Evolutionary conservation across 2,113 vertebrate genomes (phyloP).

Genomic region (Oxyruncus cristatus): DNA sequence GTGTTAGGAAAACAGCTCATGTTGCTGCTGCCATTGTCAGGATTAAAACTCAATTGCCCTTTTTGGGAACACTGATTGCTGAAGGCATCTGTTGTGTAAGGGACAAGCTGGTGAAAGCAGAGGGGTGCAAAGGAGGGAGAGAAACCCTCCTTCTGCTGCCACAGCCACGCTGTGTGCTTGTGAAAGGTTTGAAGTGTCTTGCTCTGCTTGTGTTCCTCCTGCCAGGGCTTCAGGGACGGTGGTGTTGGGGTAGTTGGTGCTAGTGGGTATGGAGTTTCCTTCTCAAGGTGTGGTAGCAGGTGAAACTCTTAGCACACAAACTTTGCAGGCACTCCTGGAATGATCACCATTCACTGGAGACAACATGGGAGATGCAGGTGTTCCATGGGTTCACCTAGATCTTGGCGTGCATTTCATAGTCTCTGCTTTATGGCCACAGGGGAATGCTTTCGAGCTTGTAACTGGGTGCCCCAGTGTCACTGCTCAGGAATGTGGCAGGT

Average conservation of each 20-base stretch:
- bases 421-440: not conserved
- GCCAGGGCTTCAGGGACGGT: fast-evolving
- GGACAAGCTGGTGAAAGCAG: slow-evolving; percentile 7
- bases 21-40: slow-evolving; percentile 23
- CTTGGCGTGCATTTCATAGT: fast-evolving
- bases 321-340: not conserved
- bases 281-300: not conserved
- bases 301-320: not conserved
- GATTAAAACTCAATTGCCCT: slow-evolving; percentile 23
- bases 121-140: not conserved
- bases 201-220: not conserved
- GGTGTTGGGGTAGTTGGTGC: not conserved
- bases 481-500: not conserved
- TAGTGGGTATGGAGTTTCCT: not conserved
- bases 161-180: not conserved
- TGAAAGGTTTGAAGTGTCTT: not conserved
- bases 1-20: not conserved
- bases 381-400: not conserved
- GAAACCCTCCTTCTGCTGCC: not conserved
- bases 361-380: not conserved
- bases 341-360: not conserved
- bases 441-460: not conserved
- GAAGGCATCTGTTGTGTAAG: slow-evolving; percentile 39
- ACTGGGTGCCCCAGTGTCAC: not conserved
- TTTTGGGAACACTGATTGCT: slow-evolving; percentile 29